phyloP scores from a whole-genome alignment of 2,888 invertebrate genomes.

The Cybosia mesomella region DNA sequence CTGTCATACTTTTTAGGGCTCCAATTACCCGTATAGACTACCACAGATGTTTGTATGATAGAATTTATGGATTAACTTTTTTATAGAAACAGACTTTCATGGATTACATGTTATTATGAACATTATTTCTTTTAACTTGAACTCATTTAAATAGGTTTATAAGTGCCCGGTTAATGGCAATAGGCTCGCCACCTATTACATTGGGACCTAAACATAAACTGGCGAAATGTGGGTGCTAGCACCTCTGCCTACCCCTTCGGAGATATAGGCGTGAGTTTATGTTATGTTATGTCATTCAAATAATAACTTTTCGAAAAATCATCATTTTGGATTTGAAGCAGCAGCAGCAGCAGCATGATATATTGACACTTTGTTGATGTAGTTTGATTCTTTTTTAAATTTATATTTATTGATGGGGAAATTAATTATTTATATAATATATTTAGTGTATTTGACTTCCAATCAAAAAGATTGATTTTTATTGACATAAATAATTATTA shows the following conservation, averaged over 20 bases:
- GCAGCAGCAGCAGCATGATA: too few species aligned
- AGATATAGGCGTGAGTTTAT: too few species aligned
- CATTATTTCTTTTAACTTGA: constrained; percentile 67
- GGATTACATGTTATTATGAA: constrained; percentile 90
- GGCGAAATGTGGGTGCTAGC: too few species aligned
- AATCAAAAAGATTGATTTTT: constrained; percentile 88
- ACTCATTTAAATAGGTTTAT: too few species aligned
- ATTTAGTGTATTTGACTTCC: constrained; percentile 91
- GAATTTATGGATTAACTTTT: constrained; percentile 90
- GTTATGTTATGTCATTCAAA: constrained; percentile 65
- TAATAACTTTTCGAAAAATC: constrained; percentile 70
- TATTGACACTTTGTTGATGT: too few species aligned
- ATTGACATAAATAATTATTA: constrained; percentile 88
- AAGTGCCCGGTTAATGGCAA: too few species aligned
- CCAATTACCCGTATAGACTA: constrained; percentile 68
- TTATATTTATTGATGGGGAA: constrained; percentile 90
- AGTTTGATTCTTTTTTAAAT: constrained; percentile 83
- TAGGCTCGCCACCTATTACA: too few species aligned
- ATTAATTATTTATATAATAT: constrained; percentile 89
- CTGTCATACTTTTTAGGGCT: constrained; percentile 88
- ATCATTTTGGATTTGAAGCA: constrained; percentile 77
- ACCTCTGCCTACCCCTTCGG: too few species aligned
- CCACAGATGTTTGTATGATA: too few species aligned
- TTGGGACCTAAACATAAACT: too few species aligned
- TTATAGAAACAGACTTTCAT: constrained; percentile 92